Evolutionary conservation across 2,888 invertebrate genomes (phyloP).

Genomic region (Tuta absoluta): DNA sequence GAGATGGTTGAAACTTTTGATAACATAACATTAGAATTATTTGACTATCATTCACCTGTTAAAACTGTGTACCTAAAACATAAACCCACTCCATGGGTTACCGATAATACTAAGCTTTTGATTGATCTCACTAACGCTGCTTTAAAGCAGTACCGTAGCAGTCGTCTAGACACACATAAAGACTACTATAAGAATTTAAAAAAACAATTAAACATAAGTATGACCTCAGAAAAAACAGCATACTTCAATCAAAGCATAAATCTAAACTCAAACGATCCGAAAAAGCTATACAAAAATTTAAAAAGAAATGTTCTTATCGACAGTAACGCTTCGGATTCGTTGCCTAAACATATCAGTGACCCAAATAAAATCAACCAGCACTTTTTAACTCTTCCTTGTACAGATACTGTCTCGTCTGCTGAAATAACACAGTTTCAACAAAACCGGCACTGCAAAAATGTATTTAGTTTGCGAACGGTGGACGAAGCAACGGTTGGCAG

Average conservation of each 20-base stretch:
- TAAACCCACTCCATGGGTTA: constrained; percentile 11
- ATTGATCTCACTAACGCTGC: background rate
- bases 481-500: background rate
- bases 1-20: constrained; percentile 6
- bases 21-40: background rate
- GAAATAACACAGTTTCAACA: background rate
- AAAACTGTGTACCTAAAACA: constrained; percentile 3
- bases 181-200: constrained; percentile 12
- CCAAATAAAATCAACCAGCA: constrained; percentile 24
- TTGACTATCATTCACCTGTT: background rate
- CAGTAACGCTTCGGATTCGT: background rate
- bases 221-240: constrained; percentile 3
- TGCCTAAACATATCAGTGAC: constrained; percentile 20
- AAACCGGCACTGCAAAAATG: background rate
- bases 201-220: background rate
- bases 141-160: background rate
- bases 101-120: background rate
- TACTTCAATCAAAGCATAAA: constrained; percentile 16
- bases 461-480: background rate
- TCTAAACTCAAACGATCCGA: background rate
- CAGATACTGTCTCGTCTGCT: background rate
- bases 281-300: constrained; percentile 23
- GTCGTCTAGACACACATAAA: background rate
- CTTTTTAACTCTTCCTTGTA: constrained; percentile 17
- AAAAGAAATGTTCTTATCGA: constrained; percentile 19